phyloP scores from a whole-genome alignment of 2,888 invertebrate genomes.

The Drosophila flavopinicola region DNA sequence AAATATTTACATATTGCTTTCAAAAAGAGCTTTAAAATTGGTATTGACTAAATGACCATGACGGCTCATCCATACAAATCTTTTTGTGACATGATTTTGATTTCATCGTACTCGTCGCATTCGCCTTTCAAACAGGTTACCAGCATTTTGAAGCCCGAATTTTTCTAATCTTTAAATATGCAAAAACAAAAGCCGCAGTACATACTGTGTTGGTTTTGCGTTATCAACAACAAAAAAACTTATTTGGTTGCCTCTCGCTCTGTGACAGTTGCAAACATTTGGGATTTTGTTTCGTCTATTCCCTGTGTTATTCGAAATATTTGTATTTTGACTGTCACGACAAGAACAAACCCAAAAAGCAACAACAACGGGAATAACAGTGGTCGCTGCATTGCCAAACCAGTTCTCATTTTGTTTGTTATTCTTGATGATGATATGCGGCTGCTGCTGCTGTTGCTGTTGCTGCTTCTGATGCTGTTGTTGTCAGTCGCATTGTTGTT shows the following conservation, averaged over 20 bases:
- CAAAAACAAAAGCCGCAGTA: constrained; percentile 34
- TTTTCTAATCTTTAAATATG: constrained; percentile 58
- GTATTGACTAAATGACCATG: constrained; percentile 19
- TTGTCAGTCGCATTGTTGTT: constrained; percentile 57
- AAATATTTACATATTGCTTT: background rate
- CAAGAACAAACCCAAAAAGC: constrained; percentile 27
- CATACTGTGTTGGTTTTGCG: constrained; percentile 17
- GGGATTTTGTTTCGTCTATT: constrained; percentile 39
- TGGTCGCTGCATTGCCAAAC: constrained; percentile 36
- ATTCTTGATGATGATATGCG: constrained; percentile 49
- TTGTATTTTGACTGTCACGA: constrained; percentile 72
- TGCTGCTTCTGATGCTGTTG: constrained; percentile 52
- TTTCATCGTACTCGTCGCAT: constrained; percentile 2
- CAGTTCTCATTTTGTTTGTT: constrained; percentile 58
- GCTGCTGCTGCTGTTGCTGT: constrained; percentile 53
- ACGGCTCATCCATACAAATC: constrained; percentile 33
- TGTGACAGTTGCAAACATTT: constrained; percentile 73
- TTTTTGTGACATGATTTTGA: constrained; percentile 28
- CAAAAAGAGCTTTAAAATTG: background rate
- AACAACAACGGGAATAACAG: constrained; percentile 25
- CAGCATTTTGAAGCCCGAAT: constrained; percentile 33
- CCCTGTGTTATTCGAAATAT: constrained; percentile 63
- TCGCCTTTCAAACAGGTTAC: constrained; percentile 16
- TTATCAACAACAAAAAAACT: constrained; percentile 20
- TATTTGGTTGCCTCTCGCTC: constrained; percentile 20